Conservation (phyloP, 2,797 vertebrate genomes). For the Zenarchopterus dispar region DNA sequence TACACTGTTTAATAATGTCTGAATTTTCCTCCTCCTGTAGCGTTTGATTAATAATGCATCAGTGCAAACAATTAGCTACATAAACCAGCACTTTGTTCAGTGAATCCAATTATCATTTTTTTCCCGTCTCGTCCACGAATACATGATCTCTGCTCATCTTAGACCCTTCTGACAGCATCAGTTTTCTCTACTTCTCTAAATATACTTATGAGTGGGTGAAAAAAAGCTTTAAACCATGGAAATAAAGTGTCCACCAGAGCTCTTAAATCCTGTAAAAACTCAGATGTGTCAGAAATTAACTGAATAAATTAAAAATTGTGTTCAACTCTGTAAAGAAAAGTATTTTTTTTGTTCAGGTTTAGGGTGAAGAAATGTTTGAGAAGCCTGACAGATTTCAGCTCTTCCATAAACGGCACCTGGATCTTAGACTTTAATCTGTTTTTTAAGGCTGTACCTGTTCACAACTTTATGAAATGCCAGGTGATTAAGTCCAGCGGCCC, state of each 20-base stretch:
- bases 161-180: neutral
- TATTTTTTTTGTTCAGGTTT: too few species aligned
- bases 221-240: neutral
- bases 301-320: too few species aligned
- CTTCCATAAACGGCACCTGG: too few species aligned
- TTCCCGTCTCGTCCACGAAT: conserved; percentile 22
- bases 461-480: too few species aligned
- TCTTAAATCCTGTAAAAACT: neutral
- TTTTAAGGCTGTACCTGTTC: too few species aligned
- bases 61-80: conserved; percentile 24
- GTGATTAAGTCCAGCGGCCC: too few species aligned
- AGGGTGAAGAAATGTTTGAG: too few species aligned
- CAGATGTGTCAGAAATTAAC: too few species aligned
- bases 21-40: conserved; percentile 2
- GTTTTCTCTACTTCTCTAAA: conserved; percentile 1
- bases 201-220: neutral
- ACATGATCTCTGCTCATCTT: conserved; percentile 24
- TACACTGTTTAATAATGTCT: too few species aligned
- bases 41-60: conserved; percentile 46
- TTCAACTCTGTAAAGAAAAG: too few species aligned
- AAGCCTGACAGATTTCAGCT: too few species aligned
- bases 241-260: neutral
- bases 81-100: conserved; percentile 29
- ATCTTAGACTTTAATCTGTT: too few species aligned
- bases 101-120: conserved; percentile 40